phyloP scores from a whole-genome alignment of 2,888 invertebrate species.

The Melitaea athalia region DNA sequence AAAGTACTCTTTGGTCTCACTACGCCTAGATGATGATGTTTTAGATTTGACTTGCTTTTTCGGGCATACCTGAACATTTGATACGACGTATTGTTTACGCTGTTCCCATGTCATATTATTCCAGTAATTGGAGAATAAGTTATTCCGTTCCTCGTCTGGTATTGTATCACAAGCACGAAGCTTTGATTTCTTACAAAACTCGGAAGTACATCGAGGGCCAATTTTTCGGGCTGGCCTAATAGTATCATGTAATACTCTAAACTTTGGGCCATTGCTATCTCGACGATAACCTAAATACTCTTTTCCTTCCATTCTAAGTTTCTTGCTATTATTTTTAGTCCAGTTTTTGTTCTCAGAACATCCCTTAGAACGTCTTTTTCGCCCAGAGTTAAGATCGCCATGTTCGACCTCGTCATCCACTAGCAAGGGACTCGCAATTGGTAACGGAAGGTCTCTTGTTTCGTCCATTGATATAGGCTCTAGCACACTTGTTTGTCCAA shows the following conservation, averaged over 20 bases:
- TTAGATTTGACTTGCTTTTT: neutral
- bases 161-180: conserved; percentile 1
- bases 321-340: neutral
- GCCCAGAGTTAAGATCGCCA: neutral
- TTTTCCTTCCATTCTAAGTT: neutral
- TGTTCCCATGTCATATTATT: neutral
- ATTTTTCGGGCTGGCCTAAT: neutral
- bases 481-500: neutral
- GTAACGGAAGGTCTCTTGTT: neutral
- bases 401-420: neutral
- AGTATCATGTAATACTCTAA: neutral
- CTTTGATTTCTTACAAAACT: neutral
- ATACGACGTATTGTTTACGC: neutral
- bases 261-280: neutral
- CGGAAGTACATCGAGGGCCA: neutral
- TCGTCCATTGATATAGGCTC: neutral
- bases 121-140: neutral
- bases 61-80: neutral
- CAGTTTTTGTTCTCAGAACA: neutral
- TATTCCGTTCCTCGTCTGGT: neutral
- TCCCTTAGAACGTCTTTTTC: neutral
- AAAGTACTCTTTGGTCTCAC: neutral
- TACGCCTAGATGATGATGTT: neutral
- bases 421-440: neutral
- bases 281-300: neutral